Percentiles rank a stretch among this genome's conserved stretches.
Conservation (phyloP, 2,888 invertebrate genomes). For the Sepioteuthis lessoniana region DNA sequence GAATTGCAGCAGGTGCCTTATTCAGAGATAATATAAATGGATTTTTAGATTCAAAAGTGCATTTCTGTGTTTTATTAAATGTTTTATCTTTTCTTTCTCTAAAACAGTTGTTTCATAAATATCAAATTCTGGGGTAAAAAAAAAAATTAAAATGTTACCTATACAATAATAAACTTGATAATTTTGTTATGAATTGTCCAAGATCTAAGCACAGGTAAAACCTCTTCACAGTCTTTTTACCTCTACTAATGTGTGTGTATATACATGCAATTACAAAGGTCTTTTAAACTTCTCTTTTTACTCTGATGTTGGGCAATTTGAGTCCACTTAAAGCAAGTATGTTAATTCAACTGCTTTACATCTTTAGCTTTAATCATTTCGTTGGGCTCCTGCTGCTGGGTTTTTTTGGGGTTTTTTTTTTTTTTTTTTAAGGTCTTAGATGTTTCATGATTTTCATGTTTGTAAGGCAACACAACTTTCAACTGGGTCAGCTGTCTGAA, state of each 20-base stretch:
- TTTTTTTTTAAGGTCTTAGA: background rate
- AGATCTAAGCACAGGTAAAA: background rate
- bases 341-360: background rate
- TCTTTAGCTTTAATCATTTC: background rate
- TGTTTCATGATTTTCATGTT: conserved; percentile 15
- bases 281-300: background rate
- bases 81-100: background rate
- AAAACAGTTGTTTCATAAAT: background rate
- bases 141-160: background rate
- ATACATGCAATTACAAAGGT: background rate
- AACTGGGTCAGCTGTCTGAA: conserved; percentile 19
- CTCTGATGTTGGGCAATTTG: background rate
- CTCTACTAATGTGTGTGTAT: background rate
- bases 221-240: background rate
- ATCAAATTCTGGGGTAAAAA: background rate
- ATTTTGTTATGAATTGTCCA: background rate
- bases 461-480: background rate
- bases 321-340: background rate
- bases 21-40: background rate
- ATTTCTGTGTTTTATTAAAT: background rate
- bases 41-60: background rate
- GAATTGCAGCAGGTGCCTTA: background rate
- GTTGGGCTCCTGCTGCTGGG: background rate
- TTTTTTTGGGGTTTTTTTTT: background rate
- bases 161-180: background rate